Conservation (phyloP, 2,113 vertebrate genomes). For the Desmodus rotundus region DNA sequence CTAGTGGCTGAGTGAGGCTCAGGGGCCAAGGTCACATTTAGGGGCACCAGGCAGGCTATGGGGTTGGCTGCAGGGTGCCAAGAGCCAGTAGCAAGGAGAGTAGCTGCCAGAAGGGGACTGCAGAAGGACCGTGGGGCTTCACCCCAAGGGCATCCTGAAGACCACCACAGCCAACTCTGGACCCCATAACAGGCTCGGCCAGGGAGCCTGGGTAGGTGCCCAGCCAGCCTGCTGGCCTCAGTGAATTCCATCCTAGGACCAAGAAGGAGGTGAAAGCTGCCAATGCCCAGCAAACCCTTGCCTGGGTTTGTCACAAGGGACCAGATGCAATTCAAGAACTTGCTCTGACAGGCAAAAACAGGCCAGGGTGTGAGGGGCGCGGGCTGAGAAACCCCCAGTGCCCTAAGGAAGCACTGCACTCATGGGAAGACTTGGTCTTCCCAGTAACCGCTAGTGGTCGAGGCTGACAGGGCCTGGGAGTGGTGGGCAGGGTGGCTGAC, state of each 20-base stretch:
- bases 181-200: background rate
- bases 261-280: background rate
- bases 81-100: background rate
- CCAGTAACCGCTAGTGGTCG: background rate
- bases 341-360: background rate
- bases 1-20: background rate
- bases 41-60: background rate
- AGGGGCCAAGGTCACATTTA: background rate
- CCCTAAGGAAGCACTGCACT: background rate
- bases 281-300: background rate
- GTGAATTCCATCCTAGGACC: background rate
- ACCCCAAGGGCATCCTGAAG: background rate
- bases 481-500: background rate
- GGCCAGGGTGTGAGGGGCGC: background rate
- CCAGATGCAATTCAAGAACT: background rate
- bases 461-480: background rate
- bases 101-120: no score
- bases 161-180: background rate
- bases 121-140: background rate
- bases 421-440: background rate
- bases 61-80: no score
- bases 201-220: background rate
- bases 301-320: background rate
- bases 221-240: background rate
- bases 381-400: background rate